Percentiles rank a stretch among this genome's conserved stretches.
These are phyloP conservation scores for Steinernema hermaphroditum DNA, from an alignment of 2,888 invertebrate genomes.

Conservation along the genomic window DNA sequence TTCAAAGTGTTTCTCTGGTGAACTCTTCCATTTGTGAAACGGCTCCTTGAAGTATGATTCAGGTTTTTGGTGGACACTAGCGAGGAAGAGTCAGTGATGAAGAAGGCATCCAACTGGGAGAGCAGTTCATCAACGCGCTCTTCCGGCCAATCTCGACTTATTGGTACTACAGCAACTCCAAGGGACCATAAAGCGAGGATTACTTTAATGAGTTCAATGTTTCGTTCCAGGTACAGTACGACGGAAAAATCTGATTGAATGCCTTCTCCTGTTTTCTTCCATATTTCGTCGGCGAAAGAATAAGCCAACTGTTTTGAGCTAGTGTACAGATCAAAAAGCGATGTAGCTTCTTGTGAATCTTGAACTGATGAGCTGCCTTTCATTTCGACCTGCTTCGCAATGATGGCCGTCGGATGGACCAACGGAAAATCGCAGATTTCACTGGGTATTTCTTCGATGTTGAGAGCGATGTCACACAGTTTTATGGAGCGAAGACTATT, in stretches of 20 bases:
- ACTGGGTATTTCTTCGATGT: no score
- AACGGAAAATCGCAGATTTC: no score
- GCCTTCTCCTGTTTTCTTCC: slow-evolving; percentile 30
- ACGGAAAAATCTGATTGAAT: slow-evolving; percentile 31
- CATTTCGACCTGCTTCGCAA: no score
- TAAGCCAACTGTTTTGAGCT: background rate
- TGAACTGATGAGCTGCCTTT: no score
- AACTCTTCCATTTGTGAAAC: background rate
- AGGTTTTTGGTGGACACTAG: background rate
- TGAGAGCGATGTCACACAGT: no score
- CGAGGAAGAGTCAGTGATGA: background rate
- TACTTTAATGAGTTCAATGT: slow-evolving; percentile 26
- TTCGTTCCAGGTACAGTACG: slow-evolving; percentile 35
- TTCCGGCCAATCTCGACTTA: slow-evolving; percentile 45
- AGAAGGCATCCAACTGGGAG: background rate
- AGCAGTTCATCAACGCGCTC: slow-evolving; percentile 27
- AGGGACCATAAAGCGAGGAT: slow-evolving; percentile 40
- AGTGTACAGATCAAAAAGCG: background rate
- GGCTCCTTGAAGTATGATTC: background rate
- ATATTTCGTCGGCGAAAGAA: background rate
- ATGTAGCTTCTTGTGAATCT: no score
- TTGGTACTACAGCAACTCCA: slow-evolving; percentile 36
- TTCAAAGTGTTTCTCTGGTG: background rate
- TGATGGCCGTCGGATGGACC: no score
- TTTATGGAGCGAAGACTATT: no score